Evolutionary conservation across 1,140 invertebrate species (phyloP), one percentile per base, ranked within the genome.

Genomic region (Neomicropteryx cornuta): DNA sequence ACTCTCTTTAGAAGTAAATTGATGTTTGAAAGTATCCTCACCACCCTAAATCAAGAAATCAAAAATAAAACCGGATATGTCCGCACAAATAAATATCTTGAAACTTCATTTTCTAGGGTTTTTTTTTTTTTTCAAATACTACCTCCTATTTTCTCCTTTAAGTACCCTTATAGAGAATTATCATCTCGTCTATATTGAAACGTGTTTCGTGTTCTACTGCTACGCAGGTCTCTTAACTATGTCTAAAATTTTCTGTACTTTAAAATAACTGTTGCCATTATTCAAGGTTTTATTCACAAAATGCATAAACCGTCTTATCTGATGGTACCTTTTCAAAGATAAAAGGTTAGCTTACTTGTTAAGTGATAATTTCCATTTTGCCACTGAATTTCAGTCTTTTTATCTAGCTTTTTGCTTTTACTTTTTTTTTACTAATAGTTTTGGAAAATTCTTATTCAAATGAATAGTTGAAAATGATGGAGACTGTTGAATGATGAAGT

Each of bases 151-250:
- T 16, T 52, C 56, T 18, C 52, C 53, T 51, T 55, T 50, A n/a
- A 18, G 49, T 51, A 1, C 61, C 65, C 45, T 67, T 68, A 42
- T 62, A 68, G 20, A 53, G 53, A 4, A 68, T 46, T 56, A 69
- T 68, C 48, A 57, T 58, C 46, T 69, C 58, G 46, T 68, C 58
- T 19, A 58, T 46, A 16, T 48, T 51, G 40, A 47, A 49, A 10
- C 45, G 42, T 27, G 35, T 50, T 47, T 56, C 53, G 21, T 54
- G 36, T 24, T 47, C 39, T 31, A 56, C 35, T 36, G 33, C 45
- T 34, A 52, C 45, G 47, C 45, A 62, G 32, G 52, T 58, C 18
- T 42, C 27, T 53, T 39, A 27, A 57, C 36, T 38, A 45, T 45
- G 46, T 61, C 46, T 27, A 51, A 13, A 11, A 58, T n/a, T 8